A percentile compares a stretch with the other conserved stretches of the same genome.
phyloP scores from a whole-genome alignment of 2,797 vertebrate species.

The Peromyscus melanophrys region DNA sequence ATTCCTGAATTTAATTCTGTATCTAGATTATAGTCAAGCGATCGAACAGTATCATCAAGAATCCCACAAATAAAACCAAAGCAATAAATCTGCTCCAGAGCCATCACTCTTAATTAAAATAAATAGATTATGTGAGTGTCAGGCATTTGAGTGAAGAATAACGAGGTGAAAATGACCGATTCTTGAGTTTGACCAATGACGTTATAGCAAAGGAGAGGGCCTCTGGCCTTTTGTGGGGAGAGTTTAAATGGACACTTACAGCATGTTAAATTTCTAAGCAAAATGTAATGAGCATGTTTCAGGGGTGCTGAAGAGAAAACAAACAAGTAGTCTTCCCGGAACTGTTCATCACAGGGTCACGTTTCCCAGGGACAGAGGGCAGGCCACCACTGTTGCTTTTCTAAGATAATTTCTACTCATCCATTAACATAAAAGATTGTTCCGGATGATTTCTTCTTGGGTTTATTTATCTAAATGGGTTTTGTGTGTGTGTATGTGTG shows the following conservation, averaged over 20 bases:
- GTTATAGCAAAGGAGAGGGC: not conserved
- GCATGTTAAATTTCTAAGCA: not conserved
- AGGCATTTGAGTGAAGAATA: not conserved
- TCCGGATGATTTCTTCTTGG: not conserved
- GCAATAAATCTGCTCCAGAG: not conserved
- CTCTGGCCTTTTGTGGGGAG: not conserved
- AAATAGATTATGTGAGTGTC: not conserved
- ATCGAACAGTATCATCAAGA: not conserved
- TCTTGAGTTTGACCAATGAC: not conserved
- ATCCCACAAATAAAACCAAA: not conserved
- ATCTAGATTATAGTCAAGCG: not conserved
- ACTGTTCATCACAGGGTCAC: not conserved
- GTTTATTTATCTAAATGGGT: not conserved
- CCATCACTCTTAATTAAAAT: conserved; percentile 34
- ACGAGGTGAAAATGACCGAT: not conserved
- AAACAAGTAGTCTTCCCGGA: not conserved
- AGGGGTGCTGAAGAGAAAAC: not conserved
- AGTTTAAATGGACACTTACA: not conserved
- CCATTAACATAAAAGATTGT: not conserved
- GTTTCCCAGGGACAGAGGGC: not conserved
- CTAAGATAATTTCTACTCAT: not conserved
- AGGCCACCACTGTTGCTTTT: not conserved
- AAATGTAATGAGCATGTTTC: not conserved
- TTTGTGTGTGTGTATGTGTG: too few species aligned
- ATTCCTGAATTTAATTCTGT: not conserved